Evolutionary conservation across 2,797 vertebrate species (phyloP), one percentile per base, ranked within the genome.

Genomic region (Phrynocephalus forsythii): DNA sequence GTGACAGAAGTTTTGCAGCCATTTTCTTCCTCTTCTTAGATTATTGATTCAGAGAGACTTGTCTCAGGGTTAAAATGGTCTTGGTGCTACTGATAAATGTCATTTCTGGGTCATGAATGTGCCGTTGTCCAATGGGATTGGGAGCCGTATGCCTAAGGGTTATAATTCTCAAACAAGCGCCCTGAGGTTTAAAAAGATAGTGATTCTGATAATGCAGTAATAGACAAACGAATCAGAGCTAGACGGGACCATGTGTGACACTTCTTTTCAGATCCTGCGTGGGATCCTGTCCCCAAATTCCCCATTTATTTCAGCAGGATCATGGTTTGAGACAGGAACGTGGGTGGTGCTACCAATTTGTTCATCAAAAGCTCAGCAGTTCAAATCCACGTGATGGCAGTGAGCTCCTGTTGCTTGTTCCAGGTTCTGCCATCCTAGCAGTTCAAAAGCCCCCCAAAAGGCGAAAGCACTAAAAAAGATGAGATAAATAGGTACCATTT

Each of bases 111-210:
- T 28, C 30, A 16, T 48, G 38, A 52, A 1, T 33, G 33, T 33
- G 33, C 33, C 33, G 33, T 33, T 44, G 44, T 16, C 56, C 16
- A 0, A 0, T 24, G 18, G 30, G 38, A 33, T 3, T 1, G 0
- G 0, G 33, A 33, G 33, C 33, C 33, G 33, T 33, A 33, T 33
- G 33, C 33, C 33, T 33, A 33, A 33, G 33, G 33, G 33, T 33
- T 33, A 33, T 33, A 33, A 33, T 33, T 33, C 33, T 33, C 33
- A 33, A 33, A 33, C 33, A 33, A 33, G 33, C 66, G 2, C 90
- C 91, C 87, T 52, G 85, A 75, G 83, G 79, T n/a, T 11, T 86
- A 63, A 87, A 85, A 93, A 79, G 66, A 79, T 16, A 82, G 66
- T 2, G 10, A 1, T 88, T 93, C 88, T 85, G 60, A 1, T 77